Conservation (phyloP, 1,140 invertebrate genomes). For the Caerostris extrusa region DNA sequence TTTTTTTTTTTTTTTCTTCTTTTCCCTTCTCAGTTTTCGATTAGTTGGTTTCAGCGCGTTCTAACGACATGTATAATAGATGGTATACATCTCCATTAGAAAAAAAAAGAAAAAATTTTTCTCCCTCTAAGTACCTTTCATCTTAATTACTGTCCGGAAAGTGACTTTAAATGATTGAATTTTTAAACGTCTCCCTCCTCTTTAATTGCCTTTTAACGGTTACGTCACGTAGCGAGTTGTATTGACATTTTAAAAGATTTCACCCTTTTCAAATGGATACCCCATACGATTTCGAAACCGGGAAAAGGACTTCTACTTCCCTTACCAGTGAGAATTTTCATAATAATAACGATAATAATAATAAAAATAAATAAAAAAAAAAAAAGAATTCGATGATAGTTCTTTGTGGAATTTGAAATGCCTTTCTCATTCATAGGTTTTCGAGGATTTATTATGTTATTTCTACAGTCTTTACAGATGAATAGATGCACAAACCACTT, state of each 20-base stretch:
- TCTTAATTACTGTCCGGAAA: slow-evolving; percentile 42
- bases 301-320: not conserved
- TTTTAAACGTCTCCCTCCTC: slow-evolving; percentile 9
- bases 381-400: not conserved
- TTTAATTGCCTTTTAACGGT: slow-evolving; percentile 65
- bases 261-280: not conserved
- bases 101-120: not conserved
- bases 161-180: slow-evolving; percentile 50
- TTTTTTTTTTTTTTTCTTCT: not conserved
- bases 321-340: not conserved
- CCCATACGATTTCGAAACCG: not conserved
- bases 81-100: slow-evolving; percentile 33
- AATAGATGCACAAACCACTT: slow-evolving; percentile 6
- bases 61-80: slow-evolving; percentile 51
- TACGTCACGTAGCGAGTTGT: slow-evolving; percentile 46
- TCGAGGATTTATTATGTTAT: slow-evolving; percentile 1
- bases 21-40: slow-evolving; percentile 4
- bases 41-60: slow-evolving; percentile 17
- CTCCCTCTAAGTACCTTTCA: slow-evolving; percentile 45
- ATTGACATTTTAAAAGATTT: slow-evolving; percentile 5
- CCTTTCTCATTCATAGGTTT: not conserved
- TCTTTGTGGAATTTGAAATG: not conserved
- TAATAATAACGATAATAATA: not conserved
- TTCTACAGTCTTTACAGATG: not conserved
- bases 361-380: not conserved